Conservation (phyloP, 2,888 invertebrate species). For the Embidobia sp. region DNA sequence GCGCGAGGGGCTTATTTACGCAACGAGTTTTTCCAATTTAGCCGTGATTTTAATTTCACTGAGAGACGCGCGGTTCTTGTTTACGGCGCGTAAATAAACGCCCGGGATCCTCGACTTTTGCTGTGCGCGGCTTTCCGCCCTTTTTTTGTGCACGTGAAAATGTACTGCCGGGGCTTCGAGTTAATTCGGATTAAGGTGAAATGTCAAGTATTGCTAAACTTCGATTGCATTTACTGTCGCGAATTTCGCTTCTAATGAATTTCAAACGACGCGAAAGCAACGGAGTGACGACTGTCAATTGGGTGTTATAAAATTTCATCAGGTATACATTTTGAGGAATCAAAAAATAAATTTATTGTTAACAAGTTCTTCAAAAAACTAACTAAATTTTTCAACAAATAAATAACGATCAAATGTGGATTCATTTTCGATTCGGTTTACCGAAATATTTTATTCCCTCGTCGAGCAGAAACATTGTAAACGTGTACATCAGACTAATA, state of each 20-base stretch:
- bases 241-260: slow-evolving; percentile 17
- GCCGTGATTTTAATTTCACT: slow-evolving; percentile 69
- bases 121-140: background rate
- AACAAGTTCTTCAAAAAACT: too few species aligned
- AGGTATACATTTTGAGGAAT: too few species aligned
- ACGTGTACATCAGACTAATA: too few species aligned
- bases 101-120: slow-evolving; percentile 7
- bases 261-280: slow-evolving; percentile 12
- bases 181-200: slow-evolving; percentile 34
- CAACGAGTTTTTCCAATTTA: slow-evolving; percentile 72
- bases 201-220: slow-evolving; percentile 31
- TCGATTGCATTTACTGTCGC: slow-evolving; percentile 8
- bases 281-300: background rate
- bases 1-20: slow-evolving; percentile 61
- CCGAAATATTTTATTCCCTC: too few species aligned
- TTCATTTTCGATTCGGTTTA: too few species aligned
- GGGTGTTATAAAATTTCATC: background rate
- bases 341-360: too few species aligned
- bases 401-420: too few species aligned
- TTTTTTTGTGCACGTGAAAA: slow-evolving; percentile 7
- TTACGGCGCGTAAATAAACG: slow-evolving; percentile 62
- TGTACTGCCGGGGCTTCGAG: slow-evolving; percentile 2
- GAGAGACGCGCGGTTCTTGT: slow-evolving; percentile 62
- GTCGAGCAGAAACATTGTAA: too few species aligned
- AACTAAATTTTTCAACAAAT: too few species aligned